A percentile compares a stretch with the other conserved stretches of the same genome.
Conservation (phyloP, 2,113 vertebrate genomes). For the Mungos mungo region DNA sequence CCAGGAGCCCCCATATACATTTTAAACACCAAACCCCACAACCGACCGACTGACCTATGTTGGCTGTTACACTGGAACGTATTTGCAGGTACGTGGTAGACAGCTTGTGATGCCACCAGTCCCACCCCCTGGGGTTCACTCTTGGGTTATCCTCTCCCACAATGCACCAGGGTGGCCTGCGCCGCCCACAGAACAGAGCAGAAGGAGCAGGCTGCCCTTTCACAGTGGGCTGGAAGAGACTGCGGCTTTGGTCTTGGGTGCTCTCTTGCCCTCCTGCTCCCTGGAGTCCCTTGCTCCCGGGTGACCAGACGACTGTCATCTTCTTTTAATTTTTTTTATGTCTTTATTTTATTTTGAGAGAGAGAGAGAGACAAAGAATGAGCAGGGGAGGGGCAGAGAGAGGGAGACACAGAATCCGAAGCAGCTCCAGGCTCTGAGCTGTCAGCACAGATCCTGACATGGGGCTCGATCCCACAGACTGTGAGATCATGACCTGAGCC, state of each 20-base stretch:
- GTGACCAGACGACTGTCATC: too few relatives aligned
- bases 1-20: too few relatives aligned
- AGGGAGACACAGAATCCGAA: too few relatives aligned
- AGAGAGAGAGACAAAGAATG: too few relatives aligned
- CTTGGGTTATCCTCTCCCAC: not conserved
- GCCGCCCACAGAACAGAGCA: not conserved
- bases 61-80: not conserved
- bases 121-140: not conserved
- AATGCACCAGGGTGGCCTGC: not conserved
- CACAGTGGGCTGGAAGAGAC: not conserved
- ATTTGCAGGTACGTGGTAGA: accelerated
- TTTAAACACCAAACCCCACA: not conserved
- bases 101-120: too few relatives aligned
- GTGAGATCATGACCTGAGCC: too few relatives aligned
- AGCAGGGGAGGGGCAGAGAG: too few relatives aligned
- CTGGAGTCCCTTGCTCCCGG: not conserved
- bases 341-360: too few relatives aligned
- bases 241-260: not conserved
- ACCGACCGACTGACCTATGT: not conserved
- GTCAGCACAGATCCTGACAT: too few relatives aligned
- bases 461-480: too few relatives aligned
- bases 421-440: too few relatives aligned
- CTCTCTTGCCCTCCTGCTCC: not conserved
- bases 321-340: too few relatives aligned
- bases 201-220: accelerated